Percentiles rank a stretch among this genome's conserved stretches.
These are phyloP conservation scores for Psittacula echo DNA, from an alignment of 2,797 vertebrate genomes.

Conservation along the genomic window DNA sequence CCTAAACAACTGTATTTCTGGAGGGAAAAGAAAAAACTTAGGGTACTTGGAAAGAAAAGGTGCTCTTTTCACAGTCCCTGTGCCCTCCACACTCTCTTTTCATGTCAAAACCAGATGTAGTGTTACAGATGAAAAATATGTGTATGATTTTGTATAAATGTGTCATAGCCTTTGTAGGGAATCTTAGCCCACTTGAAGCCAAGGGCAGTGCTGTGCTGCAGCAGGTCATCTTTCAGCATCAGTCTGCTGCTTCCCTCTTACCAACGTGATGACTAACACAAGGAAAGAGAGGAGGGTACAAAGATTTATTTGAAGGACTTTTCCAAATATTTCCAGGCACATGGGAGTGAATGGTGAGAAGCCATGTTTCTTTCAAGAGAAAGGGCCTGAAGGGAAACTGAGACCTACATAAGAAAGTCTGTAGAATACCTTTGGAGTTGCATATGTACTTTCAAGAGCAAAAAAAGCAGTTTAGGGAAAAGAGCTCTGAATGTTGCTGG, in stretches of 20 bases:
- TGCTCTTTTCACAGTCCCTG: background rate
- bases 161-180: background rate
- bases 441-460: background rate
- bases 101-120: background rate
- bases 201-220: background rate
- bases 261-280: fast-evolving
- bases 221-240: fast-evolving
- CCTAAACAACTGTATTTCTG: background rate
- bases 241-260: background rate
- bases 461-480: background rate
- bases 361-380: background rate
- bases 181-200: background rate
- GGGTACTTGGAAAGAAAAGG: background rate
- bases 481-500: background rate
- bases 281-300: background rate
- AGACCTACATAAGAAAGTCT: background rate
- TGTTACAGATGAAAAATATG: background rate
- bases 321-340: background rate
- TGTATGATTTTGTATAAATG: fast-evolving
- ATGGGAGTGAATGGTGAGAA: background rate
- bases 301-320: background rate
- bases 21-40: background rate
- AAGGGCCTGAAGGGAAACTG: background rate
- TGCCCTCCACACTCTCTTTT: background rate
- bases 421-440: background rate